Percentiles rank a stretch among this genome's conserved stretches.
Evolutionary conservation across 2,113 vertebrate species (phyloP).

Genomic region (Notothenia rossii): DNA sequence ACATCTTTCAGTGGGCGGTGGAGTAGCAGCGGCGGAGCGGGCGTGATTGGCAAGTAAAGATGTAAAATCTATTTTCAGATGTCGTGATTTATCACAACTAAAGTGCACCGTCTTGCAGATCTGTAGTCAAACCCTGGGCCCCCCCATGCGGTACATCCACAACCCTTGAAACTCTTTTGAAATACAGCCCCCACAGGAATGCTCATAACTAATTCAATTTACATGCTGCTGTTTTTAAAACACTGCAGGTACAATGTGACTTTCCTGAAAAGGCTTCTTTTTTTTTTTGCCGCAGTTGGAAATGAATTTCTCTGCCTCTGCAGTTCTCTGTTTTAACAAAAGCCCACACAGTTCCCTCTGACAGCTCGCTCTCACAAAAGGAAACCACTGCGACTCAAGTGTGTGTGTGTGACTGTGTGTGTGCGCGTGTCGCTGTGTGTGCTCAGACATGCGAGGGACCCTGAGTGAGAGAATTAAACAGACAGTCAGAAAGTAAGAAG

Average conservation of each 20-base stretch:
- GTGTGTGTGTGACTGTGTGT: slow-evolving; percentile 18
- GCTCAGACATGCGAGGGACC: slow-evolving; percentile 47
- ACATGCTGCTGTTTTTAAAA: slow-evolving; percentile 75
- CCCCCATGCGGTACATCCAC: slow-evolving; percentile 35
- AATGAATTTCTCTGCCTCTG: slow-evolving; percentile 78
- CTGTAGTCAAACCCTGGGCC: slow-evolving; percentile 17
- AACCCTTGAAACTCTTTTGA: slow-evolving; percentile 48
- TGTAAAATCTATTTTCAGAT: slow-evolving; percentile 50
- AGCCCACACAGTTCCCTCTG: slow-evolving; percentile 74
- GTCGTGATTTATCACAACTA: slow-evolving; percentile 39
- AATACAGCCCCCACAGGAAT: slow-evolving; percentile 64
- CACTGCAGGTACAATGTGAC: slow-evolving; percentile 78
- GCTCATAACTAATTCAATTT: slow-evolving; percentile 73
- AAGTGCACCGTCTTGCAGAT: slow-evolving; percentile 33
- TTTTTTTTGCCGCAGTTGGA: slow-evolving; percentile 61
- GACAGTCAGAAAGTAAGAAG: slow-evolving; percentile 28
- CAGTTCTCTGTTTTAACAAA: slow-evolving; percentile 74
- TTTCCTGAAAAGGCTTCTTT: slow-evolving; percentile 60
- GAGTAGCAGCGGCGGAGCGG: slow-evolving; percentile 15
- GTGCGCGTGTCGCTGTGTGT: slow-evolving; percentile 18
- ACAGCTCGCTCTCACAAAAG: slow-evolving; percentile 73
- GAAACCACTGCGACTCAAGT: slow-evolving; percentile 62
- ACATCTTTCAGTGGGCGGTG: slow-evolving; percentile 30
- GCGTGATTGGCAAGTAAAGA: slow-evolving; percentile 41
- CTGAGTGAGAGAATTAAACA: slow-evolving; percentile 39